These are phyloP conservation scores for Acleris literana DNA, from an alignment of 2,888 invertebrate species.

Conservation along the genomic window DNA sequence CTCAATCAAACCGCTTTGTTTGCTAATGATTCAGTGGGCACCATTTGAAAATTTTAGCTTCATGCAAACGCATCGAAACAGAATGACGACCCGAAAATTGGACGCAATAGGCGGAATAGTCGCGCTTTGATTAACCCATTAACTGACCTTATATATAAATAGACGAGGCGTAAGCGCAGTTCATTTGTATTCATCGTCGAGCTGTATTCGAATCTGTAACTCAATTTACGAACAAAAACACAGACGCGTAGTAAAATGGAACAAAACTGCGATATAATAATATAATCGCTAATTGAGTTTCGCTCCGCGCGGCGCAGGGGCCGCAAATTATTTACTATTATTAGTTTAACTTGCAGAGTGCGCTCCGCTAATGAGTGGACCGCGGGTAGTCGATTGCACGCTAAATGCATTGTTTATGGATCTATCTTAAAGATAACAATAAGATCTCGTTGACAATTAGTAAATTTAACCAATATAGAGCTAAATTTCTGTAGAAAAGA, in stretches of 20 bases:
- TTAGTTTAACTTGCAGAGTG: slow-evolving; percentile 26
- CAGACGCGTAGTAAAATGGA: slow-evolving; percentile 50
- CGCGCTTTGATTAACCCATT: slow-evolving; percentile 30
- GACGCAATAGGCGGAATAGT: slow-evolving; percentile 18
- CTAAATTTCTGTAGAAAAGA: too few species aligned
- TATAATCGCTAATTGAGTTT: slow-evolving; percentile 66
- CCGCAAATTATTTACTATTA: slow-evolving; percentile 36
- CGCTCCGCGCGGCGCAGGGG: slow-evolving; percentile 42
- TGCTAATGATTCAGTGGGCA: slow-evolving; percentile 9
- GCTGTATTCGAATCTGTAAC: slow-evolving; percentile 38
- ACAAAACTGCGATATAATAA: slow-evolving; percentile 53
- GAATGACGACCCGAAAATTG: slow-evolving; percentile 28
- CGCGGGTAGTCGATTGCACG: not conserved
- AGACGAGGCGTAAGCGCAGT: slow-evolving; percentile 13
- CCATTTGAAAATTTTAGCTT: slow-evolving; percentile 25
- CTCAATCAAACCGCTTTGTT: slow-evolving; percentile 26
- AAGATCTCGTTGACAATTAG: too few species aligned
- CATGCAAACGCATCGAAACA: slow-evolving; percentile 31
- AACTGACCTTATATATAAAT: slow-evolving; percentile 16
- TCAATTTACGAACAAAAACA: slow-evolving; percentile 49
- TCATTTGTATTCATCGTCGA: slow-evolving; percentile 27
- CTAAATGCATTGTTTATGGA: slow-evolving; percentile 1
- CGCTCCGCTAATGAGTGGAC: slow-evolving; percentile 5
- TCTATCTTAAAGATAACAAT: not conserved
- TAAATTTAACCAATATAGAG: too few species aligned